Evolutionary conservation across 2,797 vertebrate genomes (phyloP).

Genomic region (Naso thynnoides): DNA sequence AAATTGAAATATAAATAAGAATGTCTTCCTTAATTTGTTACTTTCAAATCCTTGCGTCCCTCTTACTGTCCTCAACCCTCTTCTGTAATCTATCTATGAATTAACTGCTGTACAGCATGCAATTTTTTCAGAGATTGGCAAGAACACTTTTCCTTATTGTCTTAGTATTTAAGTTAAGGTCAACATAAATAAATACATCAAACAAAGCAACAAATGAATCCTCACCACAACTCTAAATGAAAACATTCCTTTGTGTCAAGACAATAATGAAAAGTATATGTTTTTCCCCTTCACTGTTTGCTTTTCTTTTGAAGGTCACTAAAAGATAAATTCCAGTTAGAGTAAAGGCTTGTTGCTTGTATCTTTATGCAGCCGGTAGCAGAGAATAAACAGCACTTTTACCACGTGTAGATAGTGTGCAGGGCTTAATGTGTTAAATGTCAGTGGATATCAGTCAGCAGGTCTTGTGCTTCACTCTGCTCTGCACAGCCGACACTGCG

Average conservation of each 20-base stretch:
- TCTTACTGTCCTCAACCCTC: neutral
- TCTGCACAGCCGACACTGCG: slow-evolving; percentile 60
- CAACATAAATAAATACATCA: neutral
- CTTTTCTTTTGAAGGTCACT: slow-evolving; percentile 63
- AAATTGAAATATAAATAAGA: neutral
- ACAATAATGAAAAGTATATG: no score
- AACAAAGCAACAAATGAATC: neutral
- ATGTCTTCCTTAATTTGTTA: no score
- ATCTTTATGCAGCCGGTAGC: slow-evolving; percentile 55
- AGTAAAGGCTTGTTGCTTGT: slow-evolving; percentile 39
- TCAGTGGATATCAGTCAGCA: slow-evolving; percentile 67
- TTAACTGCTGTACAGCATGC: neutral
- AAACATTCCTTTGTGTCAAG: neutral
- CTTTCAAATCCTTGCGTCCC: no score
- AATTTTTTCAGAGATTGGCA: slow-evolving; percentile 2
- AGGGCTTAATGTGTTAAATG: slow-evolving; percentile 69
- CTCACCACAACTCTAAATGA: neutral
- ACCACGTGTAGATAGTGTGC: slow-evolving; percentile 61
- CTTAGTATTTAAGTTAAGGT: neutral
- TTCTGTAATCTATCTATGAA: neutral
- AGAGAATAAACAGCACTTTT: slow-evolving; percentile 65
- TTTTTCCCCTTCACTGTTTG: slow-evolving; percentile 13
- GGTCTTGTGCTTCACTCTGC: slow-evolving; percentile 62
- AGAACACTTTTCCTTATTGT: neutral
- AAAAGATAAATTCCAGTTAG: slow-evolving; percentile 44